Evolutionary conservation across 2,888 invertebrate genomes (phyloP), one percentile per base, ranked within the genome.

Genomic region (Pyrrhosoma nymphula): DNA sequence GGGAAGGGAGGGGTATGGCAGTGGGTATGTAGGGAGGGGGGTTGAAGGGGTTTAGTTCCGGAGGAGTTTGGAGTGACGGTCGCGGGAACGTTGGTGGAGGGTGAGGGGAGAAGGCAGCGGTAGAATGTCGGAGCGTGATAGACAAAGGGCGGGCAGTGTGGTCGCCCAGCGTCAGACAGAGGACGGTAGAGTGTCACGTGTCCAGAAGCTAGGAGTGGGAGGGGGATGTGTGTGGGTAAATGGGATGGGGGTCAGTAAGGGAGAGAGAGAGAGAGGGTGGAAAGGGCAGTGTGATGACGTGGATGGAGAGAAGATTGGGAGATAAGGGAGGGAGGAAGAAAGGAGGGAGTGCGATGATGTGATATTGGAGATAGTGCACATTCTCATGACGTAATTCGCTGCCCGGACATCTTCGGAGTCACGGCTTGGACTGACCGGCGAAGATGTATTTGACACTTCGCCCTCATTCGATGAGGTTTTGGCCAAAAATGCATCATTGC

Each of bases 21-120:
- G 47, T 47, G 47, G 47, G 47, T 8, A 47, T 47, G 47, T 47
- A 47, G 47, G 96, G 96, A 96, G 96, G 96, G 96, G 96, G 47
- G 2, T 47, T 96, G 96, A 96, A 96, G 96, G 96, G 96, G 96
- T 96, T 96, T 96, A 96, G 96, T 97, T 96, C 97, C 97, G 97
- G 96, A 96, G 97, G 96, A 96, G 96, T 96, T 96, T 97, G 97
- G 97, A 96, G 96, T 96, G 97, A 96, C 97, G 97, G 97, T 97
- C 97, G 97, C 96, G 96, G 97, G 96, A 97, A 97, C 97, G 96
- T 97, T n/a, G 30, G 16, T 35, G 35, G 35, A 16, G 35, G 35
- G 96, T 96, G 96, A 16, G 35, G 82, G 30, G 82, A 30, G 82
- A 8, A 16, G 60, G 60, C 20, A n/a, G 82, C 30, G 82, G 82